Evolutionary conservation across 2,888 invertebrate genomes (phyloP).

Genomic region (Clistopyga incitator): DNA sequence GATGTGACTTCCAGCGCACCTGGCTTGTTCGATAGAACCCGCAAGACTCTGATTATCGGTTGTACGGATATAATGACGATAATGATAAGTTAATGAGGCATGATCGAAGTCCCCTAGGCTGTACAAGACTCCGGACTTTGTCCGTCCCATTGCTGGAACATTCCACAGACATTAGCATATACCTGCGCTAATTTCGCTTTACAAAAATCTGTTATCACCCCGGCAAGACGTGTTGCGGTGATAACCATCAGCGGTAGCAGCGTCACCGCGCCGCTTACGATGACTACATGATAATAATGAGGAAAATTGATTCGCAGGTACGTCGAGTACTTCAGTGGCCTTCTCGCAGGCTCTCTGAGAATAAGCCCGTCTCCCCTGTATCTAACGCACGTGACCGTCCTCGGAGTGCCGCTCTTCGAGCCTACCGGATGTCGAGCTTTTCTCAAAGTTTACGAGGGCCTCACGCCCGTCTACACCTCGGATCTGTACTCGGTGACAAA

Average conservation of each 20-base stretch:
- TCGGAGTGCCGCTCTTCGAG: slow-evolving; percentile 92
- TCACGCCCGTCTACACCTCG: slow-evolving; percentile 95
- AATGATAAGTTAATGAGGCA: slow-evolving; percentile 63
- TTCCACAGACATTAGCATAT: slow-evolving; percentile 53
- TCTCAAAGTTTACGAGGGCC: slow-evolving; percentile 95
- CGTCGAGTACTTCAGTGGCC: slow-evolving; percentile 95
- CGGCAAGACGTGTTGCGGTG: slow-evolving; percentile 35
- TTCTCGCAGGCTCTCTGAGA: slow-evolving; percentile 94
- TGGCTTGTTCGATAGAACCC: slow-evolving; percentile 3
- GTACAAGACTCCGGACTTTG: slow-evolving; percentile 38
- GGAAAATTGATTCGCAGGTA: slow-evolving; percentile 87
- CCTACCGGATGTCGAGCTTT: slow-evolving; percentile 90
- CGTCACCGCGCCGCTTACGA: not conserved
- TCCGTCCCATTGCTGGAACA: slow-evolving; percentile 10
- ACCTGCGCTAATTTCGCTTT: slow-evolving; percentile 47
- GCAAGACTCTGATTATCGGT: slow-evolving; percentile 52
- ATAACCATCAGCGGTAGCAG: slow-evolving; percentile 47
- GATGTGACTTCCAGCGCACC: slow-evolving; percentile 15
- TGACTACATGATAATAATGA: slow-evolving; percentile 44
- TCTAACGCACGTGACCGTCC: slow-evolving; percentile 93
- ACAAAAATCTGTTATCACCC: slow-evolving; percentile 33
- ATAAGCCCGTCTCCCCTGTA: slow-evolving; percentile 95
- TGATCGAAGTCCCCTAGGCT: slow-evolving; percentile 49
- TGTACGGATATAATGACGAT: slow-evolving; percentile 62
- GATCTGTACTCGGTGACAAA: slow-evolving; percentile 85